Base-by-base conservation (phyloP, 1,140 invertebrate genomes). In the Drosophila tani region DNA sequence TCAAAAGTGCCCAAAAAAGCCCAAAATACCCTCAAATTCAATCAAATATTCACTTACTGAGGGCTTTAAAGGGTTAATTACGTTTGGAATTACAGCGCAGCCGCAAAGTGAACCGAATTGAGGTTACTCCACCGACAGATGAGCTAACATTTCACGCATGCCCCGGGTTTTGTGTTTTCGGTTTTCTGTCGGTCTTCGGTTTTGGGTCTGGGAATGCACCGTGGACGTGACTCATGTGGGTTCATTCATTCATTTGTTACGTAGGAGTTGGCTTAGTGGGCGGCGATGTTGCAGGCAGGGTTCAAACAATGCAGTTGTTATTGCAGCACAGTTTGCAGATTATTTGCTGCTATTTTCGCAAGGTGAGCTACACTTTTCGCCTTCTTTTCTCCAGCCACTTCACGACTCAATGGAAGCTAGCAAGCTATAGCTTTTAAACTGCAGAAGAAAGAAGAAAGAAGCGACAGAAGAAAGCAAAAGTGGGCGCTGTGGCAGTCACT, bases 51-150 rank as follows among this genome's bases (percentile, higher is more conserved):
- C 5, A 24, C 19, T n/a, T 6, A 56, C n/a, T 24, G 0, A 8
- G 12, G 15, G 40, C 40, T 27, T 74, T 1, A 57, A 43, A 60
- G 59, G 76, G 75, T 79, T 82, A 82, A 70, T 12, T 17, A 11
- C 21, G 32, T 11, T 70, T 40, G 15, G 11, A 87, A 71, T 76
- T 71, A 86, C 75, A 81, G 83, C 82, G 74, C 82, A 81, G 82
- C 76, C 82, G 70, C 83, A 83, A 88, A 70, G 76, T 88, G 84
- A 88, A 84, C 83, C 76, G 50, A 87, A 87, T 81, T 87, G 77
- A 81, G 84, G 84, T 87, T 87, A 88, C 73, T 46, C 83, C 83
- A 88, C 65, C 63, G 55, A 56, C 77, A 84, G 66, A 84, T 81
- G 78, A 84, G 82, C 87, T 87, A 87, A 87, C 84, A 85, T 78